A percentile compares a stretch with the other conserved stretches of the same genome.
Conservation (phyloP, 2,113 vertebrate genomes). For the Sclerurus mexicanus region DNA sequence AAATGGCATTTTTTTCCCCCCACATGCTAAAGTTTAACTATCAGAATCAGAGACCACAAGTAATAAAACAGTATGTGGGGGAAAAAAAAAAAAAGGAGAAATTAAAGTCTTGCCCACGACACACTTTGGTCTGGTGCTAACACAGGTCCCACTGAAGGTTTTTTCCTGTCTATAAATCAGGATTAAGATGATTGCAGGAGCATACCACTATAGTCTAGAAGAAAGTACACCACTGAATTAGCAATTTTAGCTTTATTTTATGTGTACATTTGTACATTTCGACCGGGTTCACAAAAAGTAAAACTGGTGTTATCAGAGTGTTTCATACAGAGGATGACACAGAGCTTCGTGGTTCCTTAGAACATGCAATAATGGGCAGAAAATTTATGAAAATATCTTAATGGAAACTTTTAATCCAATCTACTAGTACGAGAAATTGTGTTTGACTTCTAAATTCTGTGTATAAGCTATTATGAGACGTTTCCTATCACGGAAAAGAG, state of each 20-base stretch:
- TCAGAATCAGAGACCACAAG: neutral
- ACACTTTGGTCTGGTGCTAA: neutral
- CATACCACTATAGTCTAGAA: neutral
- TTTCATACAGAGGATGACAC: neutral
- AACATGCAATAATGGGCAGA: constrained; percentile 57
- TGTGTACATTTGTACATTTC: neutral
- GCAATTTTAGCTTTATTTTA: constrained; percentile 27
- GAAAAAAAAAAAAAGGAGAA: neutral
- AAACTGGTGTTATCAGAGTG: neutral
- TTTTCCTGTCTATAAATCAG: neutral
- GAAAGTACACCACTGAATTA: neutral
- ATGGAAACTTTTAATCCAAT: constrained; percentile 45
- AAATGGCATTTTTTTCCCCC: neutral
- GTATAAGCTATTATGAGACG: neutral
- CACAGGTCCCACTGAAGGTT: neutral
- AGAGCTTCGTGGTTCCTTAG: constrained; percentile 30
- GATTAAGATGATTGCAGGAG: neutral
- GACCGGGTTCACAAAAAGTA: neutral
- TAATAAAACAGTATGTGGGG: neutral
- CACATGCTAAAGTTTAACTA: neutral
- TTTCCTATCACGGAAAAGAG: constrained; percentile 3
- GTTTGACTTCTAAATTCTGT: constrained; percentile 28
- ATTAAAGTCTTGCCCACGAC: neutral
- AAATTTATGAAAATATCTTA: constrained; percentile 58
- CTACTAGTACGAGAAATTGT: neutral